Evolutionary conservation across 2,888 invertebrate genomes (phyloP), one percentile per base, ranked within the genome.

Genomic region (Tetanocera ferruginea): DNA sequence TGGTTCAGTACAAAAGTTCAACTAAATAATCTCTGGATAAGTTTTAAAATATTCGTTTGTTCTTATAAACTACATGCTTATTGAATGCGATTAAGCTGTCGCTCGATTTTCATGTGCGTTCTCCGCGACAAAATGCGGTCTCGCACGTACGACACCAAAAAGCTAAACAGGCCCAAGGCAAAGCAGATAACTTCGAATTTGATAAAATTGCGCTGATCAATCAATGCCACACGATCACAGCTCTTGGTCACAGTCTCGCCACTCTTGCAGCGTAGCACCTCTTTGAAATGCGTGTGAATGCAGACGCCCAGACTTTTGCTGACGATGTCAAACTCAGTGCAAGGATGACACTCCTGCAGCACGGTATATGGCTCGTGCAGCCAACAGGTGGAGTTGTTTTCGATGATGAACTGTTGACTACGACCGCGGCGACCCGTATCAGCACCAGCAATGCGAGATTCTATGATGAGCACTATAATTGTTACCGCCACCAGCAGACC

Each of bases 301-400:
- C 97, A 97, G 64, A 95, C 95, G 74, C 95, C 94, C 84, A 95
- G 93, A 86, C 94, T 95, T 89, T 94, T 93, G 86, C 96, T 96
- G 74, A 94, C 92, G 80, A 96, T 94, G 91, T 96, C 96, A 89
- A 95, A 96, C 82, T 94, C 95, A 92, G 94, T 93, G 89, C 97
- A 96, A n/a, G 95, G 95, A 90, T 96, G 95, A 84, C 96, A 96
- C 89, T 95, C 94, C 84, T 92, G 93, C 19, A 87, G 79, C 9
- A 96, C 91, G 80, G 93, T 92, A 84, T 92, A 95, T 23, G 93
- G 91, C 86, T 96, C 95, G 80, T 92, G 92, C 72, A 93, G 90
- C 92, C 94, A 94, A 87, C 96, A 96, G 11, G 94, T 94, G 0
- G 95, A 94, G 87, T 95, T 96, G 83, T 94, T 94, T 87, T 95